Base-by-base conservation (phyloP, 2,888 invertebrate species). In the Glyphotaelius pellucidus region DNA sequence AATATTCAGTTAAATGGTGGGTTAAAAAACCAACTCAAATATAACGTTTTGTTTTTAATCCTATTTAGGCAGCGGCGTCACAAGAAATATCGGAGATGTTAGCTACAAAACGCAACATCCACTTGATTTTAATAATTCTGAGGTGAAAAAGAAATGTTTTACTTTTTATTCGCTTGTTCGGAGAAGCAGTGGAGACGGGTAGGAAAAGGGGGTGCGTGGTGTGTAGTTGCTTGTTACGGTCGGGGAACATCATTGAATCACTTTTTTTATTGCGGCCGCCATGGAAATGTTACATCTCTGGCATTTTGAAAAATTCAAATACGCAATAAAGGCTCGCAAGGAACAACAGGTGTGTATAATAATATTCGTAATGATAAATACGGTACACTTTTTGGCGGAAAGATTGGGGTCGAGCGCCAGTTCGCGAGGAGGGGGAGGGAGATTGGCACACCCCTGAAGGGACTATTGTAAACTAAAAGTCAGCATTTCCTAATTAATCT, bases 281-380 rank as follows among this genome's bases (percentile, higher is more conserved):
- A 42, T 52, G 89, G 90, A 92, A 89, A 88, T 91, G 81, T 91
- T 89, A 91, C 90, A 91, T 90, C 90, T 81, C 90, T 42, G 84
- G 87, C 80, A 84, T 91, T 92, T 92, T 91, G 80, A 91, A 93
- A 93, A 92, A 93, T 93, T 93, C 92, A 93, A 93, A 93, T 92
- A 87, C 86, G 90, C 93, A 91, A 92, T 92, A 92, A 92, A 92
- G 92, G 91, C 89, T 89, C 90, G 88, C 83, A 80, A 90, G 86
- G 89, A 92, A 93, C 93, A 93, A 93, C 93, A 93, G 93, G 93
- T 93, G 93, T 91, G 91, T 89, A 92, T 92, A 93, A 93, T 93
- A 92, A 93, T 92, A 93, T 92, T 86, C 88, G 87, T 92, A 89
- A 91, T 93, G 93, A 93, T 92, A 92, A 93, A 93, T 92, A 92